A percentile compares a stretch with the other conserved stretches of the same genome.
Conservation (phyloP, 1,140 invertebrate genomes). For the Latrodectus geometricus region DNA sequence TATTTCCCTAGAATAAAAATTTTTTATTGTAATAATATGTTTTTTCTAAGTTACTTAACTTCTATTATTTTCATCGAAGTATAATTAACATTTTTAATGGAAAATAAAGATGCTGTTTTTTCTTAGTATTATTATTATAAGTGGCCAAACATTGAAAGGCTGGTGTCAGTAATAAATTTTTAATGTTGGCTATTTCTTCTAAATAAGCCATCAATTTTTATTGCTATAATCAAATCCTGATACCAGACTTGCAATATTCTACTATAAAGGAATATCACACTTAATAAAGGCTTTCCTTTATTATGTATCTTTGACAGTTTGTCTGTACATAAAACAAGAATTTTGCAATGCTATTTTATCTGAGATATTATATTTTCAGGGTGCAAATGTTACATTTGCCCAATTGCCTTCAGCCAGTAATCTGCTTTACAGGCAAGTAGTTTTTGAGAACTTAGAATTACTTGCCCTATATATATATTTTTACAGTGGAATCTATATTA, state of each 20-base stretch:
- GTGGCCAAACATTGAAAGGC: slow-evolving; percentile 46
- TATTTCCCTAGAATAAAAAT: no score
- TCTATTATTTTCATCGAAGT: not conserved
- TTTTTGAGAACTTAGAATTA: slow-evolving; percentile 58
- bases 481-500: not conserved
- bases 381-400: slow-evolving; percentile 63
- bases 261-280: slow-evolving; percentile 4
- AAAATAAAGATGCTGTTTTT: not conserved
- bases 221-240: not conserved
- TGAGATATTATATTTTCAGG: slow-evolving; percentile 62
- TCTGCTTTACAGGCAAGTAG: slow-evolving; percentile 59
- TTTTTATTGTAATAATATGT: no score
- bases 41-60: no score
- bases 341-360: slow-evolving; percentile 48
- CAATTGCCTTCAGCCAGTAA: slow-evolving; percentile 58
- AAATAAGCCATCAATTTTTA: not conserved
- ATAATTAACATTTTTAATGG: not conserved
- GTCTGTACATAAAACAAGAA: slow-evolving; percentile 28
- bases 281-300: slow-evolving; percentile 25
- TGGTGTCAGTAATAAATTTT: slow-evolving; percentile 41
- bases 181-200: not conserved
- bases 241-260: slow-evolving; percentile 56
- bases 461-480: slow-evolving; percentile 49
- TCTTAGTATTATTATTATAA: not conserved
- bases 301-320: slow-evolving; percentile 43